Evolutionary conservation across 37 sponge, comb jelly and placozoan genomes (phyloP), one percentile per base, ranked within the genome.

Genomic region (Agelas oroides): DNA sequence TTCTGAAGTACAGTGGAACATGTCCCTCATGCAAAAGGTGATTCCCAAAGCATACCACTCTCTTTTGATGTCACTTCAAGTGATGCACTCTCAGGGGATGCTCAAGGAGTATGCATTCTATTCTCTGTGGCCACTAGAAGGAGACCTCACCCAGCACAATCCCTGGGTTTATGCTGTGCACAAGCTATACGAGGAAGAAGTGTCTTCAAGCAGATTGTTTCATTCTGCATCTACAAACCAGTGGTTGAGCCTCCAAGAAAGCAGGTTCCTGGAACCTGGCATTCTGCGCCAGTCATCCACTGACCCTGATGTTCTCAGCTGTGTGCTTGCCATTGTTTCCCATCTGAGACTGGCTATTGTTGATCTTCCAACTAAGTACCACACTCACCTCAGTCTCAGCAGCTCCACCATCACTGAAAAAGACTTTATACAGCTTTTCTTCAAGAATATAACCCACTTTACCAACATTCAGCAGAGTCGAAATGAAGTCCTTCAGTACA

Each of bases 1-100:
- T 14, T 34, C 38, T 61, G 86, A 80, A 76, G 55, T 60, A 17
- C 39, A 76, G 53, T 91, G 91, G 91, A 91, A 91, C 35, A 33
- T 60, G 3, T 15, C 23, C 21, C 53, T 91, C 6, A 80, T 91
- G 77, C 24, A 68, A 52, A 52, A 21, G 0, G 77, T 75, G n/a
- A 76, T 91, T 56, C 75, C 86, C 8, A 30, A 11, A 0, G 91
- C 91, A 35, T 91, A 91, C 28, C 15, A 18, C 17, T 12, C 18
- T 60, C 63, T 85, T 11, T 59, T 88, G 36, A 27, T 33, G 33
- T 37, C 31, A 13, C 72, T 91, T 27, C 64, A 81, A 60, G 70
- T 27, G 25, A 11, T 82, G 62, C 60, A 68, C 23, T 23, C 27
- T 0, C 33, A 40, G 31, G 21, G 23, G 0, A 25, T 2, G 2